Evolutionary conservation across 1,140 invertebrate genomes (phyloP), one percentile per base, ranked within the genome.

Genomic region (Meloidogyne chitwoodi): DNA sequence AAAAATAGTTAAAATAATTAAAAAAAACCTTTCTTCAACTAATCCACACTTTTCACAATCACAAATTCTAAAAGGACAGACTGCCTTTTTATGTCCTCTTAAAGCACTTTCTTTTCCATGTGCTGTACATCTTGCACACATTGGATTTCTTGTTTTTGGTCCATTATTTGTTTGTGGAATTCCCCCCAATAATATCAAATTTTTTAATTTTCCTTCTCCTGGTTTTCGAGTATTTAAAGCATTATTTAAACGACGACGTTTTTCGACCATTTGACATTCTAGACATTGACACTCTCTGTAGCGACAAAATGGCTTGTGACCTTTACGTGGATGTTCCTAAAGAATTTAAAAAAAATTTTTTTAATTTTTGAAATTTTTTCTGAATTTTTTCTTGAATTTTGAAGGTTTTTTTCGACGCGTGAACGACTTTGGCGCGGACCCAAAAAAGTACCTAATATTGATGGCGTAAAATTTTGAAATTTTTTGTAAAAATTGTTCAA

Each of bases 61-160:
- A 70, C 81, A 83, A 16, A 67, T 48, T 41, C 48, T 41, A 66
- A 64, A 83, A 44, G 82, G 82, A 34, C 81, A 83, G 16, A 44
- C 26, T n/a, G 82, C 63, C 68, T 80, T 78, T 69, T 83, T 83
- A 71, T 83, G 81, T n/a, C 81, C 81, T 6, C 81, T 76, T 3
- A 83, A 41, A 11, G 77, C 76, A 26, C 80, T 66, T 34, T 81
- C 71, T 62, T 84, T 63, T 12, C 81, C 81, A 71, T 83, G 81
- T 19, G 82, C 81, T 12, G 79, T 75, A 44, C 81, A 83, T 27
- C 81, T 69, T 8, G 81, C 81, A 69, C 81, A 83, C 44, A 83
- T 83, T 24, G 81, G 81, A 65, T 84, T 77, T 14, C 81, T 76
- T 27, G 77, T 56, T 61, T 84, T 83, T n/a, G 78, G 68, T 26